Conservation (phyloP, 1,140 invertebrate genomes). For the Rhyacophila brunnea region DNA sequence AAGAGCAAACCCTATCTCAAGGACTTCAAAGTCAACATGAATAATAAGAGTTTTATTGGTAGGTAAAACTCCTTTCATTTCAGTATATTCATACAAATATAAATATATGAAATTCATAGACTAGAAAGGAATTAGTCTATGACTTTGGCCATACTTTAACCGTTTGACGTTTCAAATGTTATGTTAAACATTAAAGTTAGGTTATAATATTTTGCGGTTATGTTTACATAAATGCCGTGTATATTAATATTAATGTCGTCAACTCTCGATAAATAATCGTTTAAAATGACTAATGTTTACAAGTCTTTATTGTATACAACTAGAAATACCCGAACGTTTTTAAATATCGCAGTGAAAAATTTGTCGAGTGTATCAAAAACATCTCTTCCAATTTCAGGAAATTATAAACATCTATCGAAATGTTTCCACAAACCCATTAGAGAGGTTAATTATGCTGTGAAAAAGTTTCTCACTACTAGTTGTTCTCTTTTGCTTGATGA, state of each 20-base stretch:
- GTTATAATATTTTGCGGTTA: not conserved
- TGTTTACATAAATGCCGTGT: not conserved
- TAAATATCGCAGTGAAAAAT: not conserved
- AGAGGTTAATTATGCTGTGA: not conserved
- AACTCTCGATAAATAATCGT: not conserved
- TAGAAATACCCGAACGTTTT: not conserved
- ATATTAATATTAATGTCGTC: not conserved
- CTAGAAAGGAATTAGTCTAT: too few relatives aligned
- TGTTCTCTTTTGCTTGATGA: not conserved
- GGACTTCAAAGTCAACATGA: too few relatives aligned
- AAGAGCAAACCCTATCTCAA: too few relatives aligned
- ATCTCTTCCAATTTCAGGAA: not conserved
- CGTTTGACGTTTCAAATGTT: not conserved
- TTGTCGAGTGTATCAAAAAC: not conserved
- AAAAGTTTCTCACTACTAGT: not conserved
- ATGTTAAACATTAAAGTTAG: not conserved
- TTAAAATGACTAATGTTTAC: constrained; percentile 2
- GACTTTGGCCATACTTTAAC: too few relatives aligned
- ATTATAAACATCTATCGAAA: not conserved
- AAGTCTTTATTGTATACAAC: not conserved
- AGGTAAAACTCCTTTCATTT: too few relatives aligned
- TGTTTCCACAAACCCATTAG: not conserved
- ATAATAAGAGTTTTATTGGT: too few relatives aligned
- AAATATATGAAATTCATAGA: too few relatives aligned
- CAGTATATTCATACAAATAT: too few relatives aligned